Evolutionary conservation across 2,113 vertebrate species (phyloP).

Genomic region (Irena cyanogastra): DNA sequence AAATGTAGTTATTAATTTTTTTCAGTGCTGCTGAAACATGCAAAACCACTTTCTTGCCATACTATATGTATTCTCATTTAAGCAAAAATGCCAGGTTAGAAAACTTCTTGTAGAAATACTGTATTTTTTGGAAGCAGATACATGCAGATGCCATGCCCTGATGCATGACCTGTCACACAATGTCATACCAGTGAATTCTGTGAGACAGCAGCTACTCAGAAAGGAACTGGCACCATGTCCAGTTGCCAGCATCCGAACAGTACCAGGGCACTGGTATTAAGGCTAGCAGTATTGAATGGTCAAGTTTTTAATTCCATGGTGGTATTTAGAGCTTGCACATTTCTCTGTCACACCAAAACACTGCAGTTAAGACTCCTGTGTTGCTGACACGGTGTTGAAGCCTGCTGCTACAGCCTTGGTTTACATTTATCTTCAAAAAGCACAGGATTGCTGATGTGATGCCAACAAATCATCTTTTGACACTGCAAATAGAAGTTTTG

Average conservation of each 20-base stretch:
- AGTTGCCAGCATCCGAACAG: neutral
- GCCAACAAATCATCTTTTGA: slow-evolving; percentile 28
- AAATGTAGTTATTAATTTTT: neutral
- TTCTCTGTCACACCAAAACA: neutral
- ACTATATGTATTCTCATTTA: neutral
- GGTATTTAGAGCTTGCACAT: neutral
- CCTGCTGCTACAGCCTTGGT: neutral
- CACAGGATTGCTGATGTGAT: neutral
- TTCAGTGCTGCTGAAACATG: neutral
- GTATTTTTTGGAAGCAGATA: neutral
- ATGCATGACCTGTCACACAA: neutral
- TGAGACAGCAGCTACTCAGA: neutral
- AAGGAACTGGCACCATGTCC: neutral
- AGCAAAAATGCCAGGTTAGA: neutral
- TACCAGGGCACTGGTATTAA: neutral
- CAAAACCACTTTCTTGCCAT: neutral
- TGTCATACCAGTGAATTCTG: neutral
- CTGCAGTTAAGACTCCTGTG: neutral
- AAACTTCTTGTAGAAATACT: neutral
- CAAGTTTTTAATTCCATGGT: neutral
- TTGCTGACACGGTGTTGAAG: neutral
- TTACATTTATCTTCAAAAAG: neutral
- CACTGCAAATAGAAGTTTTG: neutral
- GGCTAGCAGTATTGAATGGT: neutral
- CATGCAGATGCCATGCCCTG: neutral